phyloP scores from a whole-genome alignment of 2,888 invertebrate genomes.

The Pachycephus smyrnensis region DNA sequence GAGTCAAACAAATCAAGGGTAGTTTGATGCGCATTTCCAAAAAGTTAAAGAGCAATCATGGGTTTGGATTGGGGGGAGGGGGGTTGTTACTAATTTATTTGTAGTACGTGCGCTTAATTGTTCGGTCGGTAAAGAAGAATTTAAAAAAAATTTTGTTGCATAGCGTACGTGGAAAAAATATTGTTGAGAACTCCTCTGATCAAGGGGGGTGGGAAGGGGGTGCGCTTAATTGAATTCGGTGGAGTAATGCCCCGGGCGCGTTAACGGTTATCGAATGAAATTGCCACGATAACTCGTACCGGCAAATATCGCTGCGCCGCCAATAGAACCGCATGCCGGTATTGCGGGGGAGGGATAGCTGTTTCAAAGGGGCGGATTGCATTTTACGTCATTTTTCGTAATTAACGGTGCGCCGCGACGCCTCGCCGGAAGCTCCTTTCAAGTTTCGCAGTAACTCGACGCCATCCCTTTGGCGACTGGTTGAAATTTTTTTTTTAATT shows the following conservation, averaged over 20 bases:
- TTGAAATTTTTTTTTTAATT: neutral
- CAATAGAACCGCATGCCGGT: neutral
- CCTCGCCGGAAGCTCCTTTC: neutral
- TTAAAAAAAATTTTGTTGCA: neutral
- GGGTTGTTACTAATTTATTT: neutral
- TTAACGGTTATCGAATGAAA: constrained; percentile 28
- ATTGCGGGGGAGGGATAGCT: neutral
- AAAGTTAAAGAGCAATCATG: neutral
- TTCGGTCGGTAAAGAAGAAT: neutral
- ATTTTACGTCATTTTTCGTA: neutral
- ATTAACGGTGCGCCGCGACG: neutral
- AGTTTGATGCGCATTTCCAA: neutral
- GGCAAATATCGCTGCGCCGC: constrained; percentile 13
- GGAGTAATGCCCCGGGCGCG: neutral
- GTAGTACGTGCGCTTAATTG: neutral
- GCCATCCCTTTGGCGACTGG: neutral
- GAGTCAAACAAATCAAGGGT: neutral
- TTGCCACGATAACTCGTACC: constrained; percentile 33
- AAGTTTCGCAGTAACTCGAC: neutral
- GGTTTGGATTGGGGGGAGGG: neutral
- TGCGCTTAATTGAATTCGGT: neutral
- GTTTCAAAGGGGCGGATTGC: neutral
- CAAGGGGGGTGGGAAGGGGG: neutral
- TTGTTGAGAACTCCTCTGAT: neutral
- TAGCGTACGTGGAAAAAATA: neutral